Base-by-base conservation (phyloP, 1,140 invertebrate genomes). In the Copidosoma floridanum region DNA sequence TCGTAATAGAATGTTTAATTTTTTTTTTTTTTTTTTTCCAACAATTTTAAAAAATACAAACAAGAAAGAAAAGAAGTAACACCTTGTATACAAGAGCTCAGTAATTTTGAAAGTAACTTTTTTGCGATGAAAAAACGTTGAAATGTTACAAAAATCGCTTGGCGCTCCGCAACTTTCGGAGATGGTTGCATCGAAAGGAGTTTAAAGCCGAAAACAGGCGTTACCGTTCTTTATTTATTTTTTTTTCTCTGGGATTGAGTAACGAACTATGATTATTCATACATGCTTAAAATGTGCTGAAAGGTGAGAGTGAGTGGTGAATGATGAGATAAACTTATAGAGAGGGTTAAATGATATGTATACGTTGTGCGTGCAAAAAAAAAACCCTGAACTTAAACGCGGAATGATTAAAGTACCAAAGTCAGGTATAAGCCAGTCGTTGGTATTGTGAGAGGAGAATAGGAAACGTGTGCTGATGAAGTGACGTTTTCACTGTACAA, bases 31-130 rank as follows among this genome's bases (percentile, higher is more conserved):
- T n/a, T n/a, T n/a, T n/a, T n/a, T n/a, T n/a, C n/a, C n/a, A n/a
- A n/a, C n/a, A n/a, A n/a, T n/a, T n/a, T n/a, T n/a, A n/a, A n/a
- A n/a, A n/a, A n/a, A n/a, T n/a, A n/a, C n/a, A n/a, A n/a, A n/a
- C n/a, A n/a, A n/a, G n/a, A n/a, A n/a, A n/a, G n/a, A n/a, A n/a
- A n/a, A n/a, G n/a, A n/a, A n/a, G n/a, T n/a, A n/a, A n/a, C n/a
- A n/a, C n/a, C n/a, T n/a, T n/a, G n/a, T n/a, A 32, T 32, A 8
- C 6, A 32, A 57, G 51, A 57, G 55, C 48, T 18, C 26, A 56
- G 29, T 6, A 64, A 48, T 60, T 48, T 64, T 64, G 24, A 59
- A 51, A 51, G 40, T 60, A 32, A 10, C 52, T 59, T 51, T 43
- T 44, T 18, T 23, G 27, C 40, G 24, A 57, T 56, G 38, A 55